Conservation (phyloP, 2,113 vertebrate species). For the Chaetura pelagica region DNA sequence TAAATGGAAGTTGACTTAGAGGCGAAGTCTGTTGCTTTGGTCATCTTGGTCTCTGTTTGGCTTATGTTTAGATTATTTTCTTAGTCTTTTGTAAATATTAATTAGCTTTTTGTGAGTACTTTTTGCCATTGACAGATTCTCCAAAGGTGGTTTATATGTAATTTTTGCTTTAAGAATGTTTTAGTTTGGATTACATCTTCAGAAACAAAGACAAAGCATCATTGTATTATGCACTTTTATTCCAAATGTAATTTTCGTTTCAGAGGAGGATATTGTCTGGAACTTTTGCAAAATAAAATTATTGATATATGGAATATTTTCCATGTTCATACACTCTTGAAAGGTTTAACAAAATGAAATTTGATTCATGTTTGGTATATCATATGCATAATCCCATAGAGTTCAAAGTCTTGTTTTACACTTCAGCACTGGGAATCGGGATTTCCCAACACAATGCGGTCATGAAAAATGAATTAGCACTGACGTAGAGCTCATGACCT, state of each 20-base stretch:
- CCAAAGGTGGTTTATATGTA: not conserved
- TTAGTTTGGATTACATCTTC: not conserved
- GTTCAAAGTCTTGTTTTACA: constrained; percentile 44
- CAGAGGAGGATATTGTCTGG: not conserved
- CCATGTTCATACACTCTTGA: not conserved
- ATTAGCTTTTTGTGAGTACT: not conserved
- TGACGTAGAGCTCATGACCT: constrained; percentile 65
- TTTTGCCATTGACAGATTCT: not conserved
- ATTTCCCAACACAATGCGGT: constrained; percentile 33
- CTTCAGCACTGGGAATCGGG: constrained; percentile 13
- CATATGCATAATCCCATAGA: not conserved
- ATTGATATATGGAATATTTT: not conserved
- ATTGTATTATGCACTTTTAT: not conserved
- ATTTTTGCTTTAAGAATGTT: not conserved
- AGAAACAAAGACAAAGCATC: not conserved
- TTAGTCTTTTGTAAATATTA: not conserved
- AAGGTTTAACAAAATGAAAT: not conserved
- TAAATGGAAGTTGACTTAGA: not conserved
- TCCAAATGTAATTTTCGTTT: not conserved
- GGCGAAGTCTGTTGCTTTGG: not conserved
- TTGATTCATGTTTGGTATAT: not conserved
- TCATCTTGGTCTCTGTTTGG: not conserved
- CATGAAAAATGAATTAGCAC: constrained; percentile 30
- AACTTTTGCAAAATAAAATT: not conserved
- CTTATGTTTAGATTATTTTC: not conserved